A percentile compares a stretch with the other conserved stretches of the same genome.
Conservation (phyloP, 2,113 vertebrate species). For the Electrona antarctica region DNA sequence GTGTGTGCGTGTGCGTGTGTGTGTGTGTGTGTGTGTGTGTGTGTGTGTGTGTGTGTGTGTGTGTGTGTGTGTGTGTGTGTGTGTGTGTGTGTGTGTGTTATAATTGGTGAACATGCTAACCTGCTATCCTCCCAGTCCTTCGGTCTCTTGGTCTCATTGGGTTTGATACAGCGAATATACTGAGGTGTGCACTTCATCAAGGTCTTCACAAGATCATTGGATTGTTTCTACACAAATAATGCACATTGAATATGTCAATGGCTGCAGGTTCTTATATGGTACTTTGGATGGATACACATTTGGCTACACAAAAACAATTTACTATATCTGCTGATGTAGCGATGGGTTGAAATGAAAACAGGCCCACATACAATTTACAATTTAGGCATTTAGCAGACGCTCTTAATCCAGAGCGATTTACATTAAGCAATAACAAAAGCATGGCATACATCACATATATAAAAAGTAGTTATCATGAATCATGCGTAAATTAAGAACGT, state of each 20-base stretch:
- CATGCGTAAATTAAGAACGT: too few species aligned
- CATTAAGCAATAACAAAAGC: too few species aligned
- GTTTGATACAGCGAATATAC: slow-evolving; percentile 98
- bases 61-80: neutral
- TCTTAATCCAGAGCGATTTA: too few species aligned
- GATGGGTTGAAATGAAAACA: too few species aligned
- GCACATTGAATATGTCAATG: neutral
- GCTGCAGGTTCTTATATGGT: neutral
- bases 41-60: neutral
- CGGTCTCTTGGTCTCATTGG: slow-evolving; percentile 94
- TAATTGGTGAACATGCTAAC: slow-evolving; percentile 63
- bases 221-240: slow-evolving; percentile 86
- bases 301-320: too few species aligned
- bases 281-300: neutral
- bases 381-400: too few species aligned
- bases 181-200: slow-evolving; percentile 96
- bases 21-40: neutral
- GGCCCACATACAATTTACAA: too few species aligned
- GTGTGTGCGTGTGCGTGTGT: neutral
- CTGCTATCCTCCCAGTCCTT: slow-evolving; percentile 98
- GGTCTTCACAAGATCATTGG: slow-evolving; percentile 92
- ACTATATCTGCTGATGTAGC: too few species aligned
- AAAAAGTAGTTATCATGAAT: too few species aligned
- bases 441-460: too few species aligned
- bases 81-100: neutral